Conservation (phyloP, 2,113 vertebrate species). For the Scartelaos histophorus region DNA sequence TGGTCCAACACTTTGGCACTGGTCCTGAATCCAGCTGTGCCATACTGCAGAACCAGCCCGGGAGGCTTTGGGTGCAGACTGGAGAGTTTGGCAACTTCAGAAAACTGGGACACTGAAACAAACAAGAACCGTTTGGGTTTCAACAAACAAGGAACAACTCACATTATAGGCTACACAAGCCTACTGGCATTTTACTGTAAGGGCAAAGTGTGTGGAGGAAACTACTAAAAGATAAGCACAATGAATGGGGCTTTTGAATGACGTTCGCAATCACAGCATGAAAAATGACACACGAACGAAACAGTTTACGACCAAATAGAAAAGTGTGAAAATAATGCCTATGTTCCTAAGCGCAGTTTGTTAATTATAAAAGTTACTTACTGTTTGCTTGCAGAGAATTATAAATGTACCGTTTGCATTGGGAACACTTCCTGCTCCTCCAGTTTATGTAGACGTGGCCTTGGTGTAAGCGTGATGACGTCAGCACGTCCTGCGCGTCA, state of each 20-base stretch:
- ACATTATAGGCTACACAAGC: too few relatives aligned
- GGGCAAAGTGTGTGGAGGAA: constrained; percentile 26
- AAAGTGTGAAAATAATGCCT: neutral
- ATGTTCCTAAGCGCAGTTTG: neutral
- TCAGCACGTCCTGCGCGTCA: neutral
- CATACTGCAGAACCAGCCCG: constrained; percentile 86
- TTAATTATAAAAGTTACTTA: constrained; percentile 33
- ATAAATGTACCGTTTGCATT: neutral
- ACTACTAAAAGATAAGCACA: constrained; percentile 4
- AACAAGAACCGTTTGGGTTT: neutral
- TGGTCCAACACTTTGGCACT: constrained; percentile 85
- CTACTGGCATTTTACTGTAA: neutral
- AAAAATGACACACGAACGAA: neutral
- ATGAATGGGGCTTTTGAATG: neutral
- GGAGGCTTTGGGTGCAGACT: constrained; percentile 79
- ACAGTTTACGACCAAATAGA: neutral
- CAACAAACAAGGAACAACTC: neutral
- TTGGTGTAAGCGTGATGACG: constrained; percentile 27
- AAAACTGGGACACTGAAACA: constrained; percentile 69
- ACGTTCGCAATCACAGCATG: neutral
- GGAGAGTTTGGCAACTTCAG: constrained; percentile 75
- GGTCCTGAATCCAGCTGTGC: constrained; percentile 90
- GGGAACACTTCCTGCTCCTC: constrained; percentile 22
- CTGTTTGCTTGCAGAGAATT: constrained; percentile 11
- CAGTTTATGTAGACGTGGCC: constrained; percentile 45